These are phyloP conservation scores for Lipophrys pholis DNA, from an alignment of 2,113 vertebrate species.

Conservation along the genomic window DNA sequence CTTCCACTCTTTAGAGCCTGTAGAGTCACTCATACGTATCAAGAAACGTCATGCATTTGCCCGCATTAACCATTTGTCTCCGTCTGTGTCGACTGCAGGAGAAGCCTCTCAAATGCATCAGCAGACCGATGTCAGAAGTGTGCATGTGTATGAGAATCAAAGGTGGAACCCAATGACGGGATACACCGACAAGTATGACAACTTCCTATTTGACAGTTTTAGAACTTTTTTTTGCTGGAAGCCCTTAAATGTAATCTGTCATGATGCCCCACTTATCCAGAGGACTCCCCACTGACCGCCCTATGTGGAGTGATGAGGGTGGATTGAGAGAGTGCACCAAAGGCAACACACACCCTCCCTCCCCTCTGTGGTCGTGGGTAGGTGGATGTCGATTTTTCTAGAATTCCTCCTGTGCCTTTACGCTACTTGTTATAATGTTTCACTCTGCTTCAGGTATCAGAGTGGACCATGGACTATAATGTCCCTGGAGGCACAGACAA, in stretches of 20 bases:
- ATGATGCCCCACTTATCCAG: slow-evolving; percentile 75
- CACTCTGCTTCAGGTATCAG: slow-evolving; percentile 85
- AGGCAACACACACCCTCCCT: slow-evolving; percentile 89
- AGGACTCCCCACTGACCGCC: slow-evolving; percentile 94
- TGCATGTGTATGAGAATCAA: slow-evolving; percentile 96
- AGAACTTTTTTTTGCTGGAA: not conserved
- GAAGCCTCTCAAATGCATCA: slow-evolving; percentile 83
- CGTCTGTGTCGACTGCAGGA: slow-evolving; percentile 55
- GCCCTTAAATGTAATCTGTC: not conserved
- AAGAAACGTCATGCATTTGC: not conserved
- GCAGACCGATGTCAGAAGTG: slow-evolving; percentile 88
- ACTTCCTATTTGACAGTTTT: not conserved
- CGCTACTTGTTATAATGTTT: not conserved
- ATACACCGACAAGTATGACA: slow-evolving; percentile 91
- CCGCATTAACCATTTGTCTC: not conserved
- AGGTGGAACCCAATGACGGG: slow-evolving; percentile 97
- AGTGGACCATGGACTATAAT: slow-evolving; percentile 91
- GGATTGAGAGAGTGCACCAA: slow-evolving; percentile 94
- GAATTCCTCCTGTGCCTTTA: not conserved
- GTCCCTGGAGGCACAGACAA: slow-evolving; percentile 89
- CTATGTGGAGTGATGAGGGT: slow-evolving; percentile 95
- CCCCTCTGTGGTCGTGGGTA: slow-evolving; percentile 96
- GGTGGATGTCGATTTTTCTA: slow-evolving; percentile 25
- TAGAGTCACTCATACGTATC: not conserved
- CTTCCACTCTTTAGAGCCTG: not conserved